Evolutionary conservation across 2,797 vertebrate genomes (phyloP).

Genomic region (Babyrousa celebensis): DNA sequence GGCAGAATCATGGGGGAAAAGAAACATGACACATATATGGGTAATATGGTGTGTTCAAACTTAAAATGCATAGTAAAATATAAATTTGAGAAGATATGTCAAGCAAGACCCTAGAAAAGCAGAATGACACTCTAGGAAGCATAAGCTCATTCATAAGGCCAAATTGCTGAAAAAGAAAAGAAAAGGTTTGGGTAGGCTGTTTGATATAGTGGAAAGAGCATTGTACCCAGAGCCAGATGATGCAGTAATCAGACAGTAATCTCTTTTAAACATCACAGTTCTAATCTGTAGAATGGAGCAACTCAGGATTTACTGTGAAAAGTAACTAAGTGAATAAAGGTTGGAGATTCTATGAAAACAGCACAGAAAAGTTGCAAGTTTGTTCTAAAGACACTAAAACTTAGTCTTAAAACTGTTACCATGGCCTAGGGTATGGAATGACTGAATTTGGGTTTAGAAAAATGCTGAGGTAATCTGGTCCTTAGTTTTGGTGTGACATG

Average conservation of each 20-base stretch:
- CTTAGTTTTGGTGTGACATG: background rate
- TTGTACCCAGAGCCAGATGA: background rate
- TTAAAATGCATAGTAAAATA: background rate
- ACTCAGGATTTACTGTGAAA: background rate
- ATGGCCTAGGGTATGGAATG: background rate
- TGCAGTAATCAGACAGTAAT: background rate
- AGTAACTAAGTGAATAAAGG: background rate
- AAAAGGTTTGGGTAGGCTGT: background rate
- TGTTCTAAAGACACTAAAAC: background rate
- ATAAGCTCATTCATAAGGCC: background rate
- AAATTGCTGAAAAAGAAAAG: background rate
- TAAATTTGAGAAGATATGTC: constrained; percentile 27
- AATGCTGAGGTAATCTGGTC: background rate
- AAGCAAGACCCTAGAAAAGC: constrained; percentile 18
- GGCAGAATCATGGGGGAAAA: constrained; percentile 22
- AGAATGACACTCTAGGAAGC: background rate
- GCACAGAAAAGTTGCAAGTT: background rate
- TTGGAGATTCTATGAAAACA: background rate
- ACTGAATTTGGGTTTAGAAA: background rate
- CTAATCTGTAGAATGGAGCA: background rate
- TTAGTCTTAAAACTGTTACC: background rate
- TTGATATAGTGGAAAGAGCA: background rate
- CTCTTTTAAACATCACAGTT: background rate
- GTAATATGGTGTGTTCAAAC: background rate
- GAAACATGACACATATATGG: background rate